Conservation (phyloP, 2,888 invertebrate species). For the Lypha dubia region DNA sequence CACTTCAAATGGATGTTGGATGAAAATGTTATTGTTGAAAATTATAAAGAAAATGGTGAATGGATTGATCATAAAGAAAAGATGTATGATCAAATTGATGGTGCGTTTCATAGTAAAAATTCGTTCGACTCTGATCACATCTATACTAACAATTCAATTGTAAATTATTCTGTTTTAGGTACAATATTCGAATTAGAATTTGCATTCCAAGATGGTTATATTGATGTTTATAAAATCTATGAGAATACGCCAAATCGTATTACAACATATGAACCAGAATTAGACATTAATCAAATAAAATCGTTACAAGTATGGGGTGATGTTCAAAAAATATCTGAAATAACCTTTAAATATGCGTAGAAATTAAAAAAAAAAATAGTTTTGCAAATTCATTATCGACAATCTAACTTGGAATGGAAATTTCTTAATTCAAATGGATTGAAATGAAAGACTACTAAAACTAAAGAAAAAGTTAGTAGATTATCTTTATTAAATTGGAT, state of each 20-base stretch:
- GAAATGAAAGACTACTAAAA: neutral
- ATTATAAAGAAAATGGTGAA: constrained; percentile 79
- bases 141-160: constrained; percentile 67
- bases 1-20: constrained; percentile 80
- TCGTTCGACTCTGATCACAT: constrained; percentile 34
- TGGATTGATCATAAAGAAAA: constrained; percentile 79
- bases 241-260: constrained; percentile 78
- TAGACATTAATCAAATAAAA: constrained; percentile 78
- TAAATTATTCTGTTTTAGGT: constrained; percentile 80
- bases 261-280: constrained; percentile 77
- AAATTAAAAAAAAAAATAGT: no score
- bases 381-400: constrained; percentile 1
- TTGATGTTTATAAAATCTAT: constrained; percentile 79
- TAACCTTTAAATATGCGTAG: constrained; percentile 78
- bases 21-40: constrained; percentile 78
- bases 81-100: constrained; percentile 77
- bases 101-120: constrained; percentile 75
- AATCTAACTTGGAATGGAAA: constrained; percentile 67
- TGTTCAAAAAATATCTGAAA: constrained; percentile 79
- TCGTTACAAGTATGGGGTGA: constrained; percentile 83
- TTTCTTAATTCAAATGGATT: constrained; percentile 59
- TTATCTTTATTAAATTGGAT: constrained; percentile 7
- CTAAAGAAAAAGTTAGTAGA: constrained; percentile 59
- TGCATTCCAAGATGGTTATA: constrained; percentile 76
- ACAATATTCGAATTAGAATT: constrained; percentile 80